These are phyloP conservation scores for Drosophila koepferae DNA, from an alignment of 2,888 invertebrate genomes.

Conservation along the genomic window DNA sequence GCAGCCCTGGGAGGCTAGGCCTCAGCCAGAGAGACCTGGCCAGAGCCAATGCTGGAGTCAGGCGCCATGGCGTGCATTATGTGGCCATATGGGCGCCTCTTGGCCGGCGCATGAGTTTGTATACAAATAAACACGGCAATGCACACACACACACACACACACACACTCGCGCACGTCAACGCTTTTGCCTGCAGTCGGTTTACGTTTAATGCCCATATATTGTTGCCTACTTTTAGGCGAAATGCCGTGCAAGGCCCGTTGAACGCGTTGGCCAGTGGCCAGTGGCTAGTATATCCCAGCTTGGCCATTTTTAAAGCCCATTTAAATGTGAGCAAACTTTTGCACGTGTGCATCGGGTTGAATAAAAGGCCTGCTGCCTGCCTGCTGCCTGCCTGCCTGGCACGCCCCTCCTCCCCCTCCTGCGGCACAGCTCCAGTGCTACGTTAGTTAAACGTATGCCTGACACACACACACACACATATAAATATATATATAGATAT, in stretches of 20 bases:
- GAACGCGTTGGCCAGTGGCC: constrained; percentile 43
- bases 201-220: constrained; percentile 80
- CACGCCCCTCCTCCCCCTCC: not conserved
- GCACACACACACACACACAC: constrained; percentile 42
- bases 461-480: constrained; percentile 15
- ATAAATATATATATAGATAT: constrained; percentile 9
- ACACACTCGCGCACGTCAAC: constrained; percentile 25
- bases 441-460: constrained; percentile 73
- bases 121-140: constrained; percentile 77
- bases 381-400: constrained; percentile 15
- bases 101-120: constrained; percentile 59
- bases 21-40: not conserved
- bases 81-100: constrained; percentile 63
- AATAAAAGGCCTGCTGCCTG: constrained; percentile 30
- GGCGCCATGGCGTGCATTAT: constrained; percentile 73
- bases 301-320: constrained; percentile 67
- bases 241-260: constrained; percentile 43
- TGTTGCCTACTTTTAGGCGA: constrained; percentile 81
- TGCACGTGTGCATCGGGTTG: constrained; percentile 61
- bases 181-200: constrained; percentile 64
- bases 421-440: constrained; percentile 7
- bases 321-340: constrained; percentile 77
- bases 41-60: constrained; percentile 42
- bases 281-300: constrained; percentile 19
- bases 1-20: constrained; percentile 27